Evolutionary conservation across 2,113 vertebrate genomes (phyloP), one percentile per base, ranked within the genome.

Genomic region (Oceanodroma tethys): DNA sequence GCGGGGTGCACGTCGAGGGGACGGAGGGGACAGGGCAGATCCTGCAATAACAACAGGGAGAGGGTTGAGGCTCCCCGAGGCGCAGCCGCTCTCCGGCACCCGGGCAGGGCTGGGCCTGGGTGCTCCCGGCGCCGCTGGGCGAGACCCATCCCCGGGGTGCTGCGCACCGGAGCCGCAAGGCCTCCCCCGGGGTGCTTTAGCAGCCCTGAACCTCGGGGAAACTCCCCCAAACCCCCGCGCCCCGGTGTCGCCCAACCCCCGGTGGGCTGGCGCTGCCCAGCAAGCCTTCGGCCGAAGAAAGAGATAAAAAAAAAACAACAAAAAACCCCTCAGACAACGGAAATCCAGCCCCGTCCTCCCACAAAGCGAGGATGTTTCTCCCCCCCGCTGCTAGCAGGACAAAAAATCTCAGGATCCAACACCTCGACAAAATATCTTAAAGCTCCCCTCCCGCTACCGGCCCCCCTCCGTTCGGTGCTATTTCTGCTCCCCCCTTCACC

Each of bases 371-470:
- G 40, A 20, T 16, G 8, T 21, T 60, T 62, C 65, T 30, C 58
- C 62, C 56, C 17, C 36, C 26, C 1, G 5, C 38, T 1, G 1
- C 11, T 13, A 6, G 17, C 38, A 42, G 79, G 38, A 70, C 18
- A 50, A 32, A 45, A 45, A 45, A 59, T 62, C 55, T 55, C 25
- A n/a, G 36, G n/a, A 23, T n/a, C 40, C 43, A 48, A 26, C 32
- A 58, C 7, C 21, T n/a, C 11, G 0, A 45, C 22, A 53, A 90
- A 68, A 63, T 11, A 53, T 3, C 38, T 50, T 15, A 3, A 43
- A 45, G 11, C 36, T 3, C 2, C n/a, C 3, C 13, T 19, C 32
- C 3, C 0, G 1, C 19, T 40, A 30, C 30, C 40, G n/a, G 0
- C 18, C 27, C 22, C 19, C 40, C n/a, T 30, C 1, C 0, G 16